Evolutionary conservation across 2,888 invertebrate species (phyloP).

Genomic region (Panopea generosa): DNA sequence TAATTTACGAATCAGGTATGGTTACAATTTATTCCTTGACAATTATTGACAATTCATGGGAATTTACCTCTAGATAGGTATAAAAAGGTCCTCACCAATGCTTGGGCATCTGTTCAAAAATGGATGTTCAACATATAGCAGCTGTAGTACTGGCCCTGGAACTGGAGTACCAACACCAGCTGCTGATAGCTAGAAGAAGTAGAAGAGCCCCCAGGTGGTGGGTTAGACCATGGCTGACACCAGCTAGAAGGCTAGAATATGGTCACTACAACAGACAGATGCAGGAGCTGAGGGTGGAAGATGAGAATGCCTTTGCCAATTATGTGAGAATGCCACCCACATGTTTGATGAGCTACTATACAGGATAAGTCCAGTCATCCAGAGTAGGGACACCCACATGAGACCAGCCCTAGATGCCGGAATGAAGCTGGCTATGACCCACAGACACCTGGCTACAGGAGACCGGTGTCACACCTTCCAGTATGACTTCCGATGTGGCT

Average conservation of each 20-base stretch:
- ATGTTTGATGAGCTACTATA: slow-evolving; percentile 30
- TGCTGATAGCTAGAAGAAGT: slow-evolving; percentile 35
- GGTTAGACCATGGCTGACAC: slow-evolving; percentile 26
- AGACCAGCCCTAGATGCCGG: slow-evolving; percentile 29
- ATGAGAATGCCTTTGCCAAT: slow-evolving; percentile 15
- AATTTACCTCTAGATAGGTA: slow-evolving; percentile 16
- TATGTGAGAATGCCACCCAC: slow-evolving; percentile 31
- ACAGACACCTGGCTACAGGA: slow-evolving; percentile 8
- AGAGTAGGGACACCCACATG: slow-evolving; percentile 18
- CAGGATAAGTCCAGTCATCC: slow-evolving; percentile 14
- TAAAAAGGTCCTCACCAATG: slow-evolving; percentile 16
- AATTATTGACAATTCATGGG: slow-evolving; percentile 18
- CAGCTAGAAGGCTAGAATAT: slow-evolving; percentile 33
- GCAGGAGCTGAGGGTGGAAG: slow-evolving; percentile 35
- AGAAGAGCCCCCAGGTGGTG: slow-evolving; percentile 17
- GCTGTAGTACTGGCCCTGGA: background rate
- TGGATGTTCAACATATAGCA: slow-evolving; percentile 21
- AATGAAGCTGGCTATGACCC: slow-evolving; percentile 24
- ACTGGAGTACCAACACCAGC: slow-evolving; percentile 29
- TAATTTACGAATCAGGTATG: slow-evolving; percentile 25
- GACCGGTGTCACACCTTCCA: too few relatives aligned
- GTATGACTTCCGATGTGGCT: too few relatives aligned
- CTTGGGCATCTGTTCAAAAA: slow-evolving; percentile 18
- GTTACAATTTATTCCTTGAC: slow-evolving; percentile 9
- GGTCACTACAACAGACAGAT: slow-evolving; percentile 34